phyloP scores from a whole-genome alignment of 2,113 vertebrate genomes.

The Stegastes partitus region DNA sequence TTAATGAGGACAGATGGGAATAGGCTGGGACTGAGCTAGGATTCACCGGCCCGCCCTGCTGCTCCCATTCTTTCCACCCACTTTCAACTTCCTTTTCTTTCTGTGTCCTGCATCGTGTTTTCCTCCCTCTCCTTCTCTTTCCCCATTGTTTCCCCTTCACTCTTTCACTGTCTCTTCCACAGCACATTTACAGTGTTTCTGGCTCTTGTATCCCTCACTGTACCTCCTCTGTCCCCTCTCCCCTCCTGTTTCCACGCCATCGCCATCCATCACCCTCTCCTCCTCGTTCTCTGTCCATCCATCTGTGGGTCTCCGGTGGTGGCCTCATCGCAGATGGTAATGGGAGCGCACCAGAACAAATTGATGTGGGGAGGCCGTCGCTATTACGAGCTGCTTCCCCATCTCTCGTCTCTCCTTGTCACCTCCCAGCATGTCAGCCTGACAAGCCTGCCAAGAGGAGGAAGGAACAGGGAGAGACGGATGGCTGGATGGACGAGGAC shows the following conservation, averaged over 20 bases:
- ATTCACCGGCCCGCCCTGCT: slow-evolving; percentile 34
- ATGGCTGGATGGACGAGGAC: slow-evolving; percentile 2
- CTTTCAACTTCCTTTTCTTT: slow-evolving; percentile 23
- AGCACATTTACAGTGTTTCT: not conserved
- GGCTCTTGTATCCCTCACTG: not conserved
- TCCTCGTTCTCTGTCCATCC: slow-evolving; percentile 58
- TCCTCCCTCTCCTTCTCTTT: not conserved
- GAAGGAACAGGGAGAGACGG: not conserved
- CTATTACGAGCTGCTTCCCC: slow-evolving; percentile 43
- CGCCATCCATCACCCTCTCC: slow-evolving; percentile 55
- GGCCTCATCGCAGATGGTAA: slow-evolving; percentile 67
- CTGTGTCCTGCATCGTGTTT: no score
- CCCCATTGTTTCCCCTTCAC: not conserved
- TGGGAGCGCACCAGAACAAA: slow-evolving; percentile 61
- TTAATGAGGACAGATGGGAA: slow-evolving; percentile 79
- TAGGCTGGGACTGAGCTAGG: slow-evolving; percentile 57
- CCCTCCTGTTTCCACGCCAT: slow-evolving; percentile 3
- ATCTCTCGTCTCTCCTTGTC: slow-evolving; percentile 45
- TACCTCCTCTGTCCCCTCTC: not conserved
- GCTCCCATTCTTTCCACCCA: slow-evolving; percentile 63
- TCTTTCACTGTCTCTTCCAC: not conserved
- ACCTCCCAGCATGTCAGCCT: slow-evolving; percentile 48
- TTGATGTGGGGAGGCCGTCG: slow-evolving; percentile 52
- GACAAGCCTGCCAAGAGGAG: slow-evolving; percentile 38
- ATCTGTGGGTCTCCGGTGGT: slow-evolving; percentile 66